Base-by-base conservation (phyloP, 1,140 invertebrate species). In the Eulimnadia texana region DNA sequence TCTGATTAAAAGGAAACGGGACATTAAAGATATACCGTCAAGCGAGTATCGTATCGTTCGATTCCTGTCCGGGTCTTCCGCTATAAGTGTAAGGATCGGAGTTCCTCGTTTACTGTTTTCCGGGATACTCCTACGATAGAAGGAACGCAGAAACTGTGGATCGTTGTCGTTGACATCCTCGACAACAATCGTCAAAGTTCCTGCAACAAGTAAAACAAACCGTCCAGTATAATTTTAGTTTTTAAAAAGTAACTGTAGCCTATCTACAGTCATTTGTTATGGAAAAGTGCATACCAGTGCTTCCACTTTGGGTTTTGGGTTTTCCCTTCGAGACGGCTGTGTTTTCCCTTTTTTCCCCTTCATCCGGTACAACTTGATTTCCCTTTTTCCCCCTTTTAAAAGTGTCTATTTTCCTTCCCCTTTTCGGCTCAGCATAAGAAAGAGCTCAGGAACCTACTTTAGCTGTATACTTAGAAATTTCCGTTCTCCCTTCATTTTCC, bases 91-190 rank as follows among this genome's bases (percentile, higher is more conserved):
- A 0, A 82, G 81, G 27, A 95, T 85, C 49, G 83, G 79, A 10
- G 84, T 80, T 1, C 89, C 90, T 66, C 84, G 84, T 73, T 92
- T 90, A 62, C 88, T 88, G 69, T 94, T 94, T 70, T 94, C 92
- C 0, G 87, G 83, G 23, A 94, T 82, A 0, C 42, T 20, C 52
- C 84, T 78, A 58, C 81, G 80, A 66, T 92, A 93, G 64, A 84
- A 85, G 0, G 85, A 80, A 66, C 84, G 81, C 27, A 82, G 76
- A 67, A 93, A 93, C 65, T 81, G 81, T 0, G 92, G 93, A 70
- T 86, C 85, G 68, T 96, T 95, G 65, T 97, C 93, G 69, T 98
- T 97, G 52, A 65, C 29, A 60, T 81, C 78, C 20, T 86, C 81
- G 6, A 93, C 79, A 42, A 85, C 72, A 52, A 93, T 82, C 22